A percentile compares a stretch with the other conserved stretches of the same genome.
phyloP scores from a whole-genome alignment of 1,140 invertebrate genomes.

The Fopius arisanus region DNA sequence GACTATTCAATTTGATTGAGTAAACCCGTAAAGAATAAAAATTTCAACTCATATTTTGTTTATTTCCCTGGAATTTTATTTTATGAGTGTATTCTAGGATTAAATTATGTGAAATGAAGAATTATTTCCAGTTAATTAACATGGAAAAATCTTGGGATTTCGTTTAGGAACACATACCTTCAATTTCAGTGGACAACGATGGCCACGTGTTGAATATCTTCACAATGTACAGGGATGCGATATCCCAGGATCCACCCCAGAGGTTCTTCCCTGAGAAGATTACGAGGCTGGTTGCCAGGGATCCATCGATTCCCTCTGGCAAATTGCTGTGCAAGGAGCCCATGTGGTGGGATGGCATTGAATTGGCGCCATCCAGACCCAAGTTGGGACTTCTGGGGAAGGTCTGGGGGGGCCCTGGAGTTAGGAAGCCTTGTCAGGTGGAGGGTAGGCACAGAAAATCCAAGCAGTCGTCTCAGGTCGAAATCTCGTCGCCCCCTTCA shows the following conservation, averaged over 20 bases:
- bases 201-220: slow-evolving; percentile 68
- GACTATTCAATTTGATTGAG: too few relatives aligned
- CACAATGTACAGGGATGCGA: slow-evolving; percentile 66
- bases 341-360: slow-evolving; percentile 77
- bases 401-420: slow-evolving; percentile 55
- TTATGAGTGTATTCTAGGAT: too few relatives aligned
- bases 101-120: too few relatives aligned
- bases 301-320: slow-evolving; percentile 55
- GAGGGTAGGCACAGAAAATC: slow-evolving; percentile 35
- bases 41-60: too few relatives aligned
- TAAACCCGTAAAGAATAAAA: too few relatives aligned
- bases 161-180: slow-evolving; percentile 69
- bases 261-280: slow-evolving; percentile 73
- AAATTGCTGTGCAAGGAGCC: slow-evolving; percentile 69
- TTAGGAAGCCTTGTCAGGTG: slow-evolving; percentile 44
- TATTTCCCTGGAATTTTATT: too few relatives aligned
- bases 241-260: slow-evolving; percentile 70
- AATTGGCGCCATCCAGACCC: slow-evolving; percentile 69
- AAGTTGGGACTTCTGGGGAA: slow-evolving; percentile 70
- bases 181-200: slow-evolving; percentile 67
- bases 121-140: too few relatives aligned
- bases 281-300: slow-evolving; percentile 70
- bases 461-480: slow-evolving; percentile 48
- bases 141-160: slow-evolving; percentile 7
- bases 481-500: slow-evolving; percentile 47